A percentile compares a stretch with the other conserved stretches of the same genome.
Conservation (phyloP, 2,797 vertebrate species). For the Pogoniulus pusillus region DNA sequence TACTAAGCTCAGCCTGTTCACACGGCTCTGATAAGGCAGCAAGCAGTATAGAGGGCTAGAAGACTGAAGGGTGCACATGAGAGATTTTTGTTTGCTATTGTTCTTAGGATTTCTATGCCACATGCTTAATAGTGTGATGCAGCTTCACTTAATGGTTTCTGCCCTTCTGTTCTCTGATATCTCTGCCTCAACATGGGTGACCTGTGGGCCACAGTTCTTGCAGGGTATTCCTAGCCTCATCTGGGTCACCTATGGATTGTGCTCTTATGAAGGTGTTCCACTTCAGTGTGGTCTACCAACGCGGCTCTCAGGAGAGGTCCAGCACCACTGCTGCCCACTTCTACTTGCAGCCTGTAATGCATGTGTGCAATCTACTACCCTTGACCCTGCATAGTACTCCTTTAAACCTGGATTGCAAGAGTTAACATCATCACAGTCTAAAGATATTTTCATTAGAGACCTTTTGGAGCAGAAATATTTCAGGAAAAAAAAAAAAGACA, state of each 20-base stretch:
- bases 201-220: background rate
- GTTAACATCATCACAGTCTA: background rate
- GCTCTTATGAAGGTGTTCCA: background rate
- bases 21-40: background rate
- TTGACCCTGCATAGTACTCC: background rate
- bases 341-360: background rate
- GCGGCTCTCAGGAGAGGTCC: accelerated
- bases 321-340: background rate
- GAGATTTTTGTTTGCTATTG: background rate
- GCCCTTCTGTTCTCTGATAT: background rate
- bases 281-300: accelerated
- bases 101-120: background rate
- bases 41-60: background rate
- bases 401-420: background rate
- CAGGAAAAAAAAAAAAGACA: background rate
- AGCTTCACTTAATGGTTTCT: background rate
- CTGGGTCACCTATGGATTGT: background rate
- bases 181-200: background rate
- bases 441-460: background rate
- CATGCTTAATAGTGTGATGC: background rate
- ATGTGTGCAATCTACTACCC: background rate
- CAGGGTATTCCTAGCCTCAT: background rate
- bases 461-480: background rate
- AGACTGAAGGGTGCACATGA: background rate
- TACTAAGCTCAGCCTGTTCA: background rate